Evolutionary conservation across 2,113 vertebrate genomes (phyloP), one percentile per base, ranked within the genome.

Genomic region (Saiga tatarica): DNA sequence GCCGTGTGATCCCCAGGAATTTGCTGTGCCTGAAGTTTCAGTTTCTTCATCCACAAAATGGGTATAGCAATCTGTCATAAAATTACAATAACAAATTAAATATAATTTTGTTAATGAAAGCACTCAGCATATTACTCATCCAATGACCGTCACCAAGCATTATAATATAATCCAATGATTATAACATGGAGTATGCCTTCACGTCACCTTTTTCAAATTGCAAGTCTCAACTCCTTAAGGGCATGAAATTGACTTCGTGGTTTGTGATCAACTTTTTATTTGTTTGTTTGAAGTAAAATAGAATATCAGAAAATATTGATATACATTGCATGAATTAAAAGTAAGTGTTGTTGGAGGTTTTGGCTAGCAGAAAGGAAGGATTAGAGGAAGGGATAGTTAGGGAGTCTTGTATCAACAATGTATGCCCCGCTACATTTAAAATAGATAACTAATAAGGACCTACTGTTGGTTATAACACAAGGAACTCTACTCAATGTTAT

Each of bases 281-380:
- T 88, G 33, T 93, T 84, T 93, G 55, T 94, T 92, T 90, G 45
- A 90, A 97, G 12, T 67, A 14, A 87, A 94, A 87, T 1, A 42
- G 39, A 64, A 83, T 45, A 92, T 60, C 52, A 86, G 55, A 92
- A 83, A 81, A 87, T 28, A 84, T 15, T 26, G 71, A 85, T 9
- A 50, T 50, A 17, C 30, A 39, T 21, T 59, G 21, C 25, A 78
- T 28, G 23, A 92, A 67, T 82, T 62, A 94, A 82, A 74, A 74
- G 67, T 71, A 23, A 71, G n/a, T 74, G n/a, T 39, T 39, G 10
- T 21, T 74, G 19, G 10, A 39, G n/a, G n/a, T 23, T 74, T 74
- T 74, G 19, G 19, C 39, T 39, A 3, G 10, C 67, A 74, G 67
- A 36, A 74, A 74, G 67, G n/a, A 23, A 74, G 67, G 67, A 39